Percentiles rank a stretch among this genome's conserved stretches.
These are phyloP conservation scores for Perdix hodgsoniae DNA, from an alignment of 2,797 vertebrate species.

Conservation along the genomic window DNA sequence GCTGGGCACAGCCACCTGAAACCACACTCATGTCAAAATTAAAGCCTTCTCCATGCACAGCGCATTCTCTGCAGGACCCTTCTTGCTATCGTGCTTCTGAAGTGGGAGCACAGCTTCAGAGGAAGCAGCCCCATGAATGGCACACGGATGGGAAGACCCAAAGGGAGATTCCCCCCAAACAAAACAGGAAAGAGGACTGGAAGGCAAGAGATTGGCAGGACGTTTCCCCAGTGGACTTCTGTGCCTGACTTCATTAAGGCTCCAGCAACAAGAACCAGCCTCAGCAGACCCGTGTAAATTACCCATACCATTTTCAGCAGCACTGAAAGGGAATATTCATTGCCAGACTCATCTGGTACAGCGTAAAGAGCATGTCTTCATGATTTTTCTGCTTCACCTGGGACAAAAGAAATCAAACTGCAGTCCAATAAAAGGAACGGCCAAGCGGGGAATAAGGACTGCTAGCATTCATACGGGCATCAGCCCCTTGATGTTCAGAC, in stretches of 20 bases:
- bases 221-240: background rate
- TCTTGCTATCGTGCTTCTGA: fast-evolving
- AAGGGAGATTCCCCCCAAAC: background rate
- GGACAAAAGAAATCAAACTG: background rate
- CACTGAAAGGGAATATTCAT: background rate
- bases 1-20: background rate
- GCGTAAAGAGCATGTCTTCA: background rate
- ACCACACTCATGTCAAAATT: background rate
- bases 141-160: fast-evolving
- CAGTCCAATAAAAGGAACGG: background rate
- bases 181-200: fast-evolving
- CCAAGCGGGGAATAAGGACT: background rate
- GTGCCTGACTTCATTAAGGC: background rate
- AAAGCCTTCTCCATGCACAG: background rate
- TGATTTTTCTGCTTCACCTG: background rate
- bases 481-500: background rate
- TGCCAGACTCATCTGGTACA: fast-evolving
- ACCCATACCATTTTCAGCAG: background rate
- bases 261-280: background rate
- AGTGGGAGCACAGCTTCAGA: fast-evolving
- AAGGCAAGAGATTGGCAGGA: background rate
- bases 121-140: fast-evolving
- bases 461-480: fast-evolving
- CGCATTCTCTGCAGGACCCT: fast-evolving
- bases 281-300: background rate